phyloP scores from a whole-genome alignment of 1,140 invertebrate species.

The Cotesia vestalis region DNA sequence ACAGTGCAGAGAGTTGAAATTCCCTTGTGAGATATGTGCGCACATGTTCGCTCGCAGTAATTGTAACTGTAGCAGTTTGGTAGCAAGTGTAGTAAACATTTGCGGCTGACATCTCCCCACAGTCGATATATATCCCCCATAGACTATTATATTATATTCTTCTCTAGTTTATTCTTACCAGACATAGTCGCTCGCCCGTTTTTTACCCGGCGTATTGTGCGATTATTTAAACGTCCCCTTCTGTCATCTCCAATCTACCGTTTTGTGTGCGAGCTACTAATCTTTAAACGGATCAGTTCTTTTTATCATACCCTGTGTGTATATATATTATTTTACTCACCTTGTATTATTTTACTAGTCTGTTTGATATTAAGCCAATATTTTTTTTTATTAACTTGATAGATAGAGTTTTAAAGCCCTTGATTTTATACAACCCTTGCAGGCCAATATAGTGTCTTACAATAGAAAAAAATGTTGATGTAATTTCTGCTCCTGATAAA shows the following conservation, averaged over 20 bases:
- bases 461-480: too few relatives aligned
- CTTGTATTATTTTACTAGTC: too few relatives aligned
- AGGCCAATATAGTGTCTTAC: too few relatives aligned
- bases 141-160: neutral
- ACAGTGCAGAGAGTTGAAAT: slow-evolving; percentile 42
- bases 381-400: too few relatives aligned
- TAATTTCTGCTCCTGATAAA: too few relatives aligned
- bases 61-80: slow-evolving; percentile 26
- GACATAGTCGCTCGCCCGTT: neutral
- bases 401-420: too few relatives aligned
- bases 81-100: slow-evolving; percentile 42
- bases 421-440: too few relatives aligned
- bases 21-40: slow-evolving; percentile 53
- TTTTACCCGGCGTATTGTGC: neutral
- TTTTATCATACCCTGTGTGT: too few relatives aligned
- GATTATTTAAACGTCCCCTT: neutral
- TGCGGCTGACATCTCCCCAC: slow-evolving; percentile 31
- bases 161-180: neutral
- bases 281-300: slow-evolving; percentile 24
- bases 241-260: slow-evolving; percentile 26
- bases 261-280: slow-evolving; percentile 50
- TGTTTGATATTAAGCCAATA: too few relatives aligned
- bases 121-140: slow-evolving; percentile 9
- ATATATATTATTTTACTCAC: too few relatives aligned
- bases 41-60: slow-evolving; percentile 54